Conservation (phyloP, 1,140 invertebrate species). For the Asobara japonica region DNA sequence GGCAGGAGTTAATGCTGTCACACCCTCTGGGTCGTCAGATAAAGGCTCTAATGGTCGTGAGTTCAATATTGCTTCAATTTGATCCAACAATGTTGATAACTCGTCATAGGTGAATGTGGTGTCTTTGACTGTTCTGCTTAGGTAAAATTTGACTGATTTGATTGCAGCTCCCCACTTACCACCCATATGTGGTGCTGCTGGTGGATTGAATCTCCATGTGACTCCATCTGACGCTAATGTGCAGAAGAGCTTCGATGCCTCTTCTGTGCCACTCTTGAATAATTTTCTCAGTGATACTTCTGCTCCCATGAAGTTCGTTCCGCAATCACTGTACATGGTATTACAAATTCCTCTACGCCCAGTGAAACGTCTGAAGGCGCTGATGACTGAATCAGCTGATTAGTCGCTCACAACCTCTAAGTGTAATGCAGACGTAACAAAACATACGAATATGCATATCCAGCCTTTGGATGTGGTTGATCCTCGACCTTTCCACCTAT, state of each 20-base stretch:
- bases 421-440: too few relatives aligned
- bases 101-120: too few relatives aligned
- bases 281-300: too few relatives aligned
- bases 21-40: too few relatives aligned
- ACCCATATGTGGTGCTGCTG: constrained; percentile 20
- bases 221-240: background rate
- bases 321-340: background rate
- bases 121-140: background rate
- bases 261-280: too few relatives aligned
- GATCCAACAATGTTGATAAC: too few relatives aligned
- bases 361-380: background rate
- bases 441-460: background rate
- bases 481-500: background rate
- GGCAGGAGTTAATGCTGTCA: too few relatives aligned
- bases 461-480: background rate
- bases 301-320: background rate
- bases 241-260: constrained; percentile 1
- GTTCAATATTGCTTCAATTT: too few relatives aligned
- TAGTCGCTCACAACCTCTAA: background rate
- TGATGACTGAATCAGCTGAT: background rate
- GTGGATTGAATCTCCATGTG: constrained; percentile 1
- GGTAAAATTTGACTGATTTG: background rate
- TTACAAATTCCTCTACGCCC: background rate
- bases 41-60: too few relatives aligned
- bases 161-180: constrained; percentile 1